phyloP scores from a whole-genome alignment of 2,797 vertebrate species.

The Sebastes trivittatus region DNA sequence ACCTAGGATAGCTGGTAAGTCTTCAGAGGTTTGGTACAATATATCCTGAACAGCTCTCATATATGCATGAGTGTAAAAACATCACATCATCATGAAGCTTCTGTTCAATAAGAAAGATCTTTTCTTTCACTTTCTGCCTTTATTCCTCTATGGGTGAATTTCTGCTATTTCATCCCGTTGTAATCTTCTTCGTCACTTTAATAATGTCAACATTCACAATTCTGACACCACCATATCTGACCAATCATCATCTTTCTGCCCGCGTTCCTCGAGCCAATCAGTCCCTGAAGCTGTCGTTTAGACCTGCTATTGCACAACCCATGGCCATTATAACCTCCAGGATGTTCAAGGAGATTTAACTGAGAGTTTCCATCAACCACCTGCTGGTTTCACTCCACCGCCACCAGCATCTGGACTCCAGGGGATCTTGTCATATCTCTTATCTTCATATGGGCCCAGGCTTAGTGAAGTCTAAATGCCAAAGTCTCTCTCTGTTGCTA shows the following conservation, averaged over 20 bases:
- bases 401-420: neutral
- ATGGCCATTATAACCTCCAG: neutral
- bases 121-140: neutral
- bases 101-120: neutral
- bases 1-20: neutral
- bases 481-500: neutral
- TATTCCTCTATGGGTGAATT: neutral
- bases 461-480: neutral
- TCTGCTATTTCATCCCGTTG: neutral
- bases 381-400: neutral
- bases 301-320: neutral
- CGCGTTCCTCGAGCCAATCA: neutral
- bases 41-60: neutral
- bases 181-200: neutral
- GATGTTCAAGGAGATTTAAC: neutral
- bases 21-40: neutral
- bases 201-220: neutral
- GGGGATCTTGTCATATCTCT: neutral
- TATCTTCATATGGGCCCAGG: neutral
- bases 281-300: neutral
- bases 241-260: neutral
- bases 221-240: neutral
- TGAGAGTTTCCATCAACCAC: neutral
- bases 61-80: neutral
- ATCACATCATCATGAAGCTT: neutral